Base-by-base conservation (phyloP, 2,888 invertebrate species). In the Corythucha ciliata region DNA sequence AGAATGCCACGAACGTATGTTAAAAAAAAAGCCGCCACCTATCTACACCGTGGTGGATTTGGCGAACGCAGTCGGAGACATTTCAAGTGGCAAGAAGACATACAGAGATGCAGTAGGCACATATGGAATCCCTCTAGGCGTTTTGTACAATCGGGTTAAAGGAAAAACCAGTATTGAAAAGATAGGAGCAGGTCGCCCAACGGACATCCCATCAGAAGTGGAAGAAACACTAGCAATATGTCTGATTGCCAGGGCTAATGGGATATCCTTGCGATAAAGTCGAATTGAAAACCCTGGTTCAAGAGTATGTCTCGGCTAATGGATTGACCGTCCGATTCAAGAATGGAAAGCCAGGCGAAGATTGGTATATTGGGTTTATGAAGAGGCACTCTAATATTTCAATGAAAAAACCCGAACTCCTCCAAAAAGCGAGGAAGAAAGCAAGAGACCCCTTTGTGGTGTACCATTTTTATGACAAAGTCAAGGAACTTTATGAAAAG, bases 351-450 rank as follows among this genome's bases (percentile, higher is more conserved):
- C 63, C 61, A 20, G 63, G 62, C 20, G 40, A 57, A 14, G 63
- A 58, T 33, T 57, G 55, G 53, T 55, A 58, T 41, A 45, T 16
- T 10, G 20, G 36, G 27, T 55, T 62, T 52, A 56, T 62, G 56
- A 37, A 58, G 20, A 36, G 60, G 2, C 24, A 47, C 41, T 49
- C 54, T 37, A 18, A 26, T 20, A 47, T 63, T 20, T 55, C 57
- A 12, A 48, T 63, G 5, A 60, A 62, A 53, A 63, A 61, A 54
- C 58, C 63, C 24, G 61, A 63, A 49, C 57, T 62, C 45, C 52
- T 62, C 8, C 63, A 63, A 48, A 63, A 61, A 48, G 40, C 48
- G 20, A 55, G 62, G 41, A 59, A 44, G 46, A 48, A 56, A 21
- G 54, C 58, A 21, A 54, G 60, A 32, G 57, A 61, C 18, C 59